Base-by-base conservation (phyloP, 1,140 invertebrate species). In the Cheumatopsyche charites region DNA sequence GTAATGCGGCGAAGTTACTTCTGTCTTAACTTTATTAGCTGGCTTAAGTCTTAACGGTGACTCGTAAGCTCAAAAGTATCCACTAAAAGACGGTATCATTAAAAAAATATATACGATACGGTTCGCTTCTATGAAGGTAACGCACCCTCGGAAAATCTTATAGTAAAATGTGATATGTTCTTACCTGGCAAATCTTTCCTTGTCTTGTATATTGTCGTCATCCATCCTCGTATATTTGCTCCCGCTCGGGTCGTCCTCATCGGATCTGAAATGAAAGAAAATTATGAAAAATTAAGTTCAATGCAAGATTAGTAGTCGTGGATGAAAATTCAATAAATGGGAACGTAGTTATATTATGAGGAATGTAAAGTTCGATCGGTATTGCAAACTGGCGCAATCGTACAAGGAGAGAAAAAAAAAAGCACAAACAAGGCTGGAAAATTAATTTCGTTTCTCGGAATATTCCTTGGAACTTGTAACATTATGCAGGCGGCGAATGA, bases 101-200 rank as follows among this genome's bases (percentile, higher is more conserved):
- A 72, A 75, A 75, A 70, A 71, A 62, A 63, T n/a, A n/a, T n/a
- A n/a, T 17, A 47, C 9, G 23, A 58, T 58, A 25, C 55, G 19
- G 11, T 9, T n/a, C n/a, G n/a, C 11, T 19, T 23, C 55, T 52
- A 13, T 52, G 55, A 23, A 17, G 21, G 23, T 21, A 58, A 58
- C 55, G 21, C 21, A 7, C 55, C 12, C 23, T 21, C 0, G 23
- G 19, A 9, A 23, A 17, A 58, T 25, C 6, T 1, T 11, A 23
- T 58, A 26, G 21, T 5, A 49, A 47, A 15, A 7, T 47, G 4
- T 15, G 11, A 6, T 7, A 15, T n/a, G 36, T 36, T 1, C 73
- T 83, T 81, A 95, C 93, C 93, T 94, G 75, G 95, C 95, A 88
- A 95, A 97, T 78, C 94, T 89, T 82, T 98, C 95, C 85, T 97